phyloP scores from a whole-genome alignment of 1,140 invertebrate genomes.

The Calephelis nemesis region DNA sequence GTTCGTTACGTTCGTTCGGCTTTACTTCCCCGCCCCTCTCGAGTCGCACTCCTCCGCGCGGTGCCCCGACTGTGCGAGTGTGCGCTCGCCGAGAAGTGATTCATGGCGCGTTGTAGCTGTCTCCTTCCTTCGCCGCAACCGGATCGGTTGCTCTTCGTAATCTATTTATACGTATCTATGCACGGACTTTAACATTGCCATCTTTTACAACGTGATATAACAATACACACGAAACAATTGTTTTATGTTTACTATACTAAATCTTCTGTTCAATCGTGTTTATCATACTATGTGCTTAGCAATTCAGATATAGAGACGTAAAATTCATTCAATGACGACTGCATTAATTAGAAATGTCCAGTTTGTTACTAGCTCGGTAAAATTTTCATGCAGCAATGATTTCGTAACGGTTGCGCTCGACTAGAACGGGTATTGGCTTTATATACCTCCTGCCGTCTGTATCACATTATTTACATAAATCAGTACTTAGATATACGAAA shows the following conservation, averaged over 20 bases:
- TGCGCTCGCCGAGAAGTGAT: constrained; percentile 72
- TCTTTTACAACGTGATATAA: constrained; percentile 36
- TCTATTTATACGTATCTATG: constrained; percentile 75
- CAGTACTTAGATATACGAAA: constrained; percentile 6
- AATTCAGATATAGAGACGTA: neutral
- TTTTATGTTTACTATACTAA: constrained; percentile 20
- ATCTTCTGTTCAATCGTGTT: constrained; percentile 2
- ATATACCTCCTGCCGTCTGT: constrained; percentile 40
- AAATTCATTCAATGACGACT: constrained; percentile 20
- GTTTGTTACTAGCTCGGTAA: constrained; percentile 46
- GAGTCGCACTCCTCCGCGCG: constrained; percentile 51
- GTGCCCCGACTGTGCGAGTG: constrained; percentile 47
- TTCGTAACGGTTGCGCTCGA: constrained; percentile 76
- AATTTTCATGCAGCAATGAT: constrained; percentile 75
- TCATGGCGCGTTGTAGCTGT: constrained; percentile 78
- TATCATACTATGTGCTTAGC: neutral
- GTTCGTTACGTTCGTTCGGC: constrained; percentile 64
- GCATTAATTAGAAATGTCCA: constrained; percentile 40
- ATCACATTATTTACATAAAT: constrained; percentile 24
- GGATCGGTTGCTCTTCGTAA: constrained; percentile 77
- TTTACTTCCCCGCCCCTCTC: constrained; percentile 51
- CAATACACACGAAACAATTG: constrained; percentile 25
- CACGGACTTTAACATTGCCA: constrained; percentile 69
- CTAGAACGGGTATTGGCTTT: constrained; percentile 74
- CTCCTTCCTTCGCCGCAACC: constrained; percentile 76